Percentiles rank a stretch among this genome's conserved stretches.
Conservation (phyloP, 2,888 invertebrate species). For the Callimorpha dominula region DNA sequence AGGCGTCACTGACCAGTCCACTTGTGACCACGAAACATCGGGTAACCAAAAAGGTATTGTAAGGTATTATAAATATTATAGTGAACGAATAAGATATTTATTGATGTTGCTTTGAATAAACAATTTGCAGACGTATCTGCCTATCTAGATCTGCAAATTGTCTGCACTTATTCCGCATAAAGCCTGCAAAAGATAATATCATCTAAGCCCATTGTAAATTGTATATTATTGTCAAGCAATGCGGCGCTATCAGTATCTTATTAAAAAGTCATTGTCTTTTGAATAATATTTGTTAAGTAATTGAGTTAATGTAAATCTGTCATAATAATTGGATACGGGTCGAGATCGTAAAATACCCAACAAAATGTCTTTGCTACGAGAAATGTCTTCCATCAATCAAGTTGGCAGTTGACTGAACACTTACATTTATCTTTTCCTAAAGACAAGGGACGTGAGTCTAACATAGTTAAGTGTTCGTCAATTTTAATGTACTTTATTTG, state of each 20-base stretch:
- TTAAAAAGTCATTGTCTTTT: constrained; percentile 37
- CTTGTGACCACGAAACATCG: no score
- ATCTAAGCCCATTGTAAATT: constrained; percentile 9
- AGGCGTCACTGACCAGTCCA: no score
- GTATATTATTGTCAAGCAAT: not conserved
- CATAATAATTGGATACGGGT: constrained; percentile 69
- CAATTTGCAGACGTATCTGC: no score
- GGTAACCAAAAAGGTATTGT: no score
- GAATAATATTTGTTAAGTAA: constrained; percentile 41
- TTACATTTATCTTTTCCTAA: constrained; percentile 76
- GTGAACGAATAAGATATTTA: no score
- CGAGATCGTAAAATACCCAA: constrained; percentile 55
- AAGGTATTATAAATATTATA: no score
- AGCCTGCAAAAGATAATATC: not conserved
- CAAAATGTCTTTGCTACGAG: constrained; percentile 62
- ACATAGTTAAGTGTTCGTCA: constrained; percentile 60
- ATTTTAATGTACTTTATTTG: constrained; percentile 57
- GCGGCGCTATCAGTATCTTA: constrained; percentile 17
- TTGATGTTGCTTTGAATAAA: no score
- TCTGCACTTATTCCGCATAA: not conserved
- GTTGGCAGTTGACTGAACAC: constrained; percentile 76
- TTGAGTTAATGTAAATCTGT: constrained; percentile 56
- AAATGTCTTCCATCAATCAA: constrained; percentile 74
- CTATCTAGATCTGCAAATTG: no score
- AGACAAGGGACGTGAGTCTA: constrained; percentile 55